A percentile compares a stretch with the other conserved stretches of the same genome.
Conservation (phyloP, 2,797 vertebrate genomes). For the Poecilia gillii region DNA sequence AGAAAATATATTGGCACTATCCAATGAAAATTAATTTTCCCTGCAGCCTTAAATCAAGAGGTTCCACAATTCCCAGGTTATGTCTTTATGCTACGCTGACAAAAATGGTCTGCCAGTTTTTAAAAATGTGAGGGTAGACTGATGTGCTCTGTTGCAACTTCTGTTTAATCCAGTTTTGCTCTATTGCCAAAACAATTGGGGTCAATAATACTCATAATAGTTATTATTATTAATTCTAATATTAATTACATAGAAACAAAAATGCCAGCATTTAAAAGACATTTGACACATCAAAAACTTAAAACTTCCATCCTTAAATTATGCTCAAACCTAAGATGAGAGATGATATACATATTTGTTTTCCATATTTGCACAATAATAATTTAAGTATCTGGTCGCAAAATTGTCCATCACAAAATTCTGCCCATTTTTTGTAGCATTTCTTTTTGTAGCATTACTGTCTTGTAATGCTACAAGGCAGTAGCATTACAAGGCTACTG, state of each 20-base stretch:
- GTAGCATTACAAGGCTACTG: too few relatives aligned
- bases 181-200: not conserved
- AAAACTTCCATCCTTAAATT: not conserved
- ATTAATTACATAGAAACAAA: too few relatives aligned
- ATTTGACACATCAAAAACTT: not conserved
- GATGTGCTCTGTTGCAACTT: not conserved
- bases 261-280: not conserved
- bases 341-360: not conserved
- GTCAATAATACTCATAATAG: not conserved
- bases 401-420: not conserved
- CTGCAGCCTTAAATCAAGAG: slow-evolving; percentile 36
- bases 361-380: not conserved
- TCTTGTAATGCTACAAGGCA: too few relatives aligned
- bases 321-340: not conserved
- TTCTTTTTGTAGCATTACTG: too few relatives aligned
- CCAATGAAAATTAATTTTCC: slow-evolving; percentile 50
- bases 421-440: not conserved
- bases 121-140: not conserved
- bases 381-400: not conserved
- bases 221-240: not conserved
- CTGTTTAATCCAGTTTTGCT: not conserved
- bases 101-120: slow-evolving; percentile 23
- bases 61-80: slow-evolving; percentile 26
- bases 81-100: slow-evolving; percentile 28
- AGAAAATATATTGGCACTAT: slow-evolving; percentile 42